phyloP scores from a whole-genome alignment of 92 coral and sea anemone species.

The Hydrozoanthus gracilis region DNA sequence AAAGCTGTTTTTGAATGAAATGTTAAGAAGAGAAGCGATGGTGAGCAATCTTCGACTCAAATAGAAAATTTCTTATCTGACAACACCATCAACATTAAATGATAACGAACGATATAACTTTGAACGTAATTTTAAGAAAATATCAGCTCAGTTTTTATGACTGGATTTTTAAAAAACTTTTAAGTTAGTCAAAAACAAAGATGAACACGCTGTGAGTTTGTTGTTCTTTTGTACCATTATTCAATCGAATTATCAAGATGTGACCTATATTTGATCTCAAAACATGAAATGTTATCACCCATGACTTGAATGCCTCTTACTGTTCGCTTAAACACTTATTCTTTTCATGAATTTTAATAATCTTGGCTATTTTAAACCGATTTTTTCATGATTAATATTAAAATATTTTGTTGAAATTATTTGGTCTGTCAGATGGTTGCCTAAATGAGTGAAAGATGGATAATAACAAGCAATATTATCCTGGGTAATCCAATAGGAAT shows the following conservation, averaged over 20 bases:
- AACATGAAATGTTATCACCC: neutral
- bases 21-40: too few species aligned
- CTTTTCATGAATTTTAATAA: neutral
- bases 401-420: neutral
- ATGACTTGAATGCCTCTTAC: neutral
- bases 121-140: too few species aligned
- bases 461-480: neutral
- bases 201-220: too few species aligned
- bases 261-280: neutral
- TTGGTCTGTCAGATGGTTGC: slow-evolving; percentile 5
- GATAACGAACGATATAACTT: too few species aligned
- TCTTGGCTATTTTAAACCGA: neutral
- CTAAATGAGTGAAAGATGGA: neutral
- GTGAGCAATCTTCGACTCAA: too few species aligned
- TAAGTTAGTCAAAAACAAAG: too few species aligned
- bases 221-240: too few species aligned
- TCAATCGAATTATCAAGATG: neutral
- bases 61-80: too few species aligned
- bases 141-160: too few species aligned
- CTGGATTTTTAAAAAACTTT: too few species aligned
- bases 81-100: too few species aligned
- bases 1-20: too few species aligned
- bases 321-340: neutral
- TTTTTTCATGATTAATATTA: neutral
- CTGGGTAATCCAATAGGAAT: slow-evolving; percentile 20